A percentile compares a stretch with the other conserved stretches of the same genome.
These are phyloP conservation scores for Cossypha dichroa DNA, from an alignment of 2,797 vertebrate genomes.

Conservation along the genomic window DNA sequence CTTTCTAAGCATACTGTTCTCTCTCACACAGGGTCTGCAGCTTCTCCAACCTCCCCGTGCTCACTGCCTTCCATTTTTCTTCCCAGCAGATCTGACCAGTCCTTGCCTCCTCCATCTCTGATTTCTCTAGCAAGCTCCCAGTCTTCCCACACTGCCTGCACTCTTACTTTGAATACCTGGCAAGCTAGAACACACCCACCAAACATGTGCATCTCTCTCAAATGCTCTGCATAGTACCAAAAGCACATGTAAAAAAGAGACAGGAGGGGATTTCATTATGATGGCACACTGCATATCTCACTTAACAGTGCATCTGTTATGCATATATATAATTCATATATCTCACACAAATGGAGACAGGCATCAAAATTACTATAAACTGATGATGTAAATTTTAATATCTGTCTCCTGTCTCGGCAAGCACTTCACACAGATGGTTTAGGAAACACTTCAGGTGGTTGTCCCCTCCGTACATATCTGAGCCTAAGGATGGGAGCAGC, in stretches of 20 bases:
- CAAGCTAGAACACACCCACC: background rate
- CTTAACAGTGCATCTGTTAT: background rate
- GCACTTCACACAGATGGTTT: background rate
- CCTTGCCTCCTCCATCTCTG: background rate
- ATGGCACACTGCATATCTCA: background rate
- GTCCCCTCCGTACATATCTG: background rate
- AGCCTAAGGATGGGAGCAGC: background rate
- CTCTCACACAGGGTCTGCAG: background rate
- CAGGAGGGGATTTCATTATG: background rate
- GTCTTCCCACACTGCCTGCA: background rate
- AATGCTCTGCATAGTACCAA: background rate
- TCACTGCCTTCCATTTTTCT: background rate
- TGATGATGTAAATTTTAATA: background rate
- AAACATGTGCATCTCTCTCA: background rate
- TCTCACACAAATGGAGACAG: background rate
- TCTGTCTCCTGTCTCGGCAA: background rate
- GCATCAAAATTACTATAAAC: background rate
- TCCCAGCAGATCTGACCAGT: background rate
- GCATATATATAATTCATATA: background rate
- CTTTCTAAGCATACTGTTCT: background rate
- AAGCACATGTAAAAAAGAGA: background rate
- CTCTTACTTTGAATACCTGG: background rate
- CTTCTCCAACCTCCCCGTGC: background rate
- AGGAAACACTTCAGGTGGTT: background rate
- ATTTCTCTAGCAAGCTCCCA: background rate